Evolutionary conservation across 1,140 invertebrate genomes (phyloP).

Genomic region (Heliconius himera): DNA sequence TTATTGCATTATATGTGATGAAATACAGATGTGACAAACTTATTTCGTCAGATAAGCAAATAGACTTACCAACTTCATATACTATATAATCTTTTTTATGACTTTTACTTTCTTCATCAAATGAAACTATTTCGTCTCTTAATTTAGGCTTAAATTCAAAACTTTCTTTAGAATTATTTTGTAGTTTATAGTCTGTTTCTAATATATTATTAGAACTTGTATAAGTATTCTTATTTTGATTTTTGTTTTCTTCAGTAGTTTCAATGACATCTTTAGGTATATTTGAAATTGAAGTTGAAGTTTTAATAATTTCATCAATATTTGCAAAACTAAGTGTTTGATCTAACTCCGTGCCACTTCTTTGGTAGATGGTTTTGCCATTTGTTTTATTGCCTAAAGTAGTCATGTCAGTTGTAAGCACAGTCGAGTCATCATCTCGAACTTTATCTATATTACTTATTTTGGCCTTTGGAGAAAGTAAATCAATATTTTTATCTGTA

Average conservation of each 20-base stretch:
- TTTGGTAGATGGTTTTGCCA: background rate
- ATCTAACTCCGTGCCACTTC: background rate
- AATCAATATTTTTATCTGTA: background rate
- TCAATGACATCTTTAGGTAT: background rate
- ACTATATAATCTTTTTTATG: slow-evolving; percentile 37
- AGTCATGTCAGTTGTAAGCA: background rate
- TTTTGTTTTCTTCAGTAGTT: background rate
- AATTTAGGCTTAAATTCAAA: background rate
- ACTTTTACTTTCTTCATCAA: background rate
- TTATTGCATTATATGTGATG: no score
- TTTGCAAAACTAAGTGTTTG: background rate
- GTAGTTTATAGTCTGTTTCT: background rate
- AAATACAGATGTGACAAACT: background rate
- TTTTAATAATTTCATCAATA: background rate
- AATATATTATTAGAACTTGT: background rate
- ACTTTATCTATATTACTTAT: background rate
- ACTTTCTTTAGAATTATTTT: background rate
- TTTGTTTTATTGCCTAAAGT: background rate
- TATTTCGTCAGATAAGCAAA: background rate
- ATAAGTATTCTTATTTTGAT: background rate
- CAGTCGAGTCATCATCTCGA: background rate
- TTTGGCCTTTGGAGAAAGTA: background rate
- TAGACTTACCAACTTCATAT: slow-evolving; percentile 60
- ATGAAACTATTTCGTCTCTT: background rate
- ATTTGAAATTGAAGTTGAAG: background rate